Percentiles rank a stretch among this genome's conserved stretches.
Evolutionary conservation across 2,888 invertebrate species (phyloP).

Genomic region (Gymnosoma rotundatum): DNA sequence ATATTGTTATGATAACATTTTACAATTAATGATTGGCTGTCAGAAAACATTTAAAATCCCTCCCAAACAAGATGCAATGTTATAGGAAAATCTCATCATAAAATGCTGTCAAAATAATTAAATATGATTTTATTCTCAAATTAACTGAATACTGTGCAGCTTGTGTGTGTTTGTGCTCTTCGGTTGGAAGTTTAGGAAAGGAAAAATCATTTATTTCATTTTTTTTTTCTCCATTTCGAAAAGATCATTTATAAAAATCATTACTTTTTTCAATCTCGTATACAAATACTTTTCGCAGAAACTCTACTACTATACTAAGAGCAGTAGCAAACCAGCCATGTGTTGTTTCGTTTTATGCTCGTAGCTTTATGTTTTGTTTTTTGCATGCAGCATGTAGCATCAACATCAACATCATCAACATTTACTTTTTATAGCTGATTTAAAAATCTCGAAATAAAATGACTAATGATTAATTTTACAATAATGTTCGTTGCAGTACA

Average conservation of each 20-base stretch:
- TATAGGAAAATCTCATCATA: constrained; percentile 68
- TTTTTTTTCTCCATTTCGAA: constrained; percentile 22
- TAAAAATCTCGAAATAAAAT: constrained; percentile 44
- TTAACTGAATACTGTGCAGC: constrained; percentile 20
- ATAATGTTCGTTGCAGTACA: constrained; percentile 43
- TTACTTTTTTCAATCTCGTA: constrained; percentile 16
- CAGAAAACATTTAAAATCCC: constrained; percentile 10
- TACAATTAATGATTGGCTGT: constrained; percentile 43
- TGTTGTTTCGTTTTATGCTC: constrained; percentile 43
- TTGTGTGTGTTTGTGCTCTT: constrained; percentile 48
- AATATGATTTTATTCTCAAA: constrained; percentile 55
- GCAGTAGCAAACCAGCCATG: constrained; percentile 30
- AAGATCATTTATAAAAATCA: constrained; percentile 68
- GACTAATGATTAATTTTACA: constrained; percentile 67
- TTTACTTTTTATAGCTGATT: constrained; percentile 17
- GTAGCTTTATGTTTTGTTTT: constrained; percentile 12
- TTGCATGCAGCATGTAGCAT: constrained; percentile 4
- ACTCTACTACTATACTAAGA: constrained; percentile 14
- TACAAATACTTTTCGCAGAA: constrained; percentile 35
- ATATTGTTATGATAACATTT: constrained; percentile 32
- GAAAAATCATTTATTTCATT: constrained; percentile 39
- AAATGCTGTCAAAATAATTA: constrained; percentile 69
- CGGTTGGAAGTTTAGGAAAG: background rate
- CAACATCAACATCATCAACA: constrained; percentile 33
- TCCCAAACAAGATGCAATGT: background rate